Evolutionary conservation across 2,888 invertebrate genomes (phyloP).

Genomic region (Sinelater perroti): DNA sequence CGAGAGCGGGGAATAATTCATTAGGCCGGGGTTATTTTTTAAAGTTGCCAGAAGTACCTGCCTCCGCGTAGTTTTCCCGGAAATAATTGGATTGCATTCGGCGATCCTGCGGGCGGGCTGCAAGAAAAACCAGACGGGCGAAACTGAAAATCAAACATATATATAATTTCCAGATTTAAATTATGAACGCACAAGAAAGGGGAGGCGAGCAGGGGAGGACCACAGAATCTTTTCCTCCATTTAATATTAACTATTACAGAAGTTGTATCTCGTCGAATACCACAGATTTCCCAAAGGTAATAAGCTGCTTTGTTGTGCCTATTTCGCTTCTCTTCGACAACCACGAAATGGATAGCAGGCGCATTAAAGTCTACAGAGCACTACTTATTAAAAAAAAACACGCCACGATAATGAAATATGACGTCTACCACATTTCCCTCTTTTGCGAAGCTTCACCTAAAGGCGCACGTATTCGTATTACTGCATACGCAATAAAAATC

Average conservation of each 20-base stretch:
- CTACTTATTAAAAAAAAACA: no score
- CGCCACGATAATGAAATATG: no score
- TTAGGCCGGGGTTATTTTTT: slow-evolving; percentile 14
- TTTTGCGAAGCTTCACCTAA: slow-evolving; percentile 21
- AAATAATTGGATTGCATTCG: slow-evolving; percentile 18
- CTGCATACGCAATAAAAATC: slow-evolving; percentile 19
- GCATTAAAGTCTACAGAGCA: no score
- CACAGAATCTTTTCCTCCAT: slow-evolving; percentile 30
- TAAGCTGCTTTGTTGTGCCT: slow-evolving; percentile 33
- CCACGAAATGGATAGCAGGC: slow-evolving; percentile 26
- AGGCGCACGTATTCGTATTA: no score
- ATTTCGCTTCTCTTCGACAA: slow-evolving; percentile 26
- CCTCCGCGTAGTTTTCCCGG: slow-evolving; percentile 16
- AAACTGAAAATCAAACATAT: slow-evolving; percentile 21
- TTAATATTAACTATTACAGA: slow-evolving; percentile 34
- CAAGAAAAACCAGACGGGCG: slow-evolving; percentile 10
- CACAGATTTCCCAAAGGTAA: slow-evolving; percentile 33
- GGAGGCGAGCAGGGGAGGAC: slow-evolving; percentile 1
- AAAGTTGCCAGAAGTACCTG: slow-evolving; percentile 12
- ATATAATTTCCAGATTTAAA: slow-evolving; percentile 21
- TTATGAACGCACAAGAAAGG: slow-evolving; percentile 18
- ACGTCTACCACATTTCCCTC: no score
- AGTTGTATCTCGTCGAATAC: slow-evolving; percentile 33
- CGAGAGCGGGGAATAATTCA: slow-evolving; percentile 6
- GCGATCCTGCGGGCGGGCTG: slow-evolving; percentile 5